Evolutionary conservation across 2,888 invertebrate genomes (phyloP), one percentile per base, ranked within the genome.

Genomic region (Orthosia gothica): DNA sequence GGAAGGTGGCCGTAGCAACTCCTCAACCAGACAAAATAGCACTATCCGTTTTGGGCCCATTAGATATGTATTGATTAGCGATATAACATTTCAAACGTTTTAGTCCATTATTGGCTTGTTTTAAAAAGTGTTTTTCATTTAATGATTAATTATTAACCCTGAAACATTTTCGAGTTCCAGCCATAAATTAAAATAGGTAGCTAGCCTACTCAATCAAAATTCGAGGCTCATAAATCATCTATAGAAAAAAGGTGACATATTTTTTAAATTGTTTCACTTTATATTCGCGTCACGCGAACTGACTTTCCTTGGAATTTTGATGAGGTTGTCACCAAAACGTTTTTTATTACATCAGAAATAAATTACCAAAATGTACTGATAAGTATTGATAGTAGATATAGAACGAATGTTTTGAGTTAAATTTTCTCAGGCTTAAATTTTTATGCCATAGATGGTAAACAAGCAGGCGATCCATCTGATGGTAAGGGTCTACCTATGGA

Each of bases 231-330:
- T 82, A 82, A 83, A 76, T 84, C 67, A 82, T 55, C 54, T 64
- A 68, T 76, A 55, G 71, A 79, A 83, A 79, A 77, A 76, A 69
- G n/a, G 52, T 66, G 70, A 64, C 58, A 67, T 64, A 61, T 74
- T 83, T 74, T 65, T 76, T 57, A 82, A 83, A 81, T 81, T 81
- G 32, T 70, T 72, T 66, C 55, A 50, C 50, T 84, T 71, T 62
- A 52, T 76, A 82, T 84, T 84, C 76, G 3, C 32, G 26, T 74
- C 74, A 76, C 70, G 82, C 18, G 11, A 62, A 40, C 40, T 13
- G 55, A 45, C 26, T 66, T 70, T 55, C 75, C 57, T 71, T 74
- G 40, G 82, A 84, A 84, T 84, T 72, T 76, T 65, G 61, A 84
- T 82, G 76, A 84, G 76, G 70, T 54, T 72, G 70, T 79, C 76